phyloP scores from a whole-genome alignment of 2,797 vertebrate species.

The Oryzias sinensis region DNA sequence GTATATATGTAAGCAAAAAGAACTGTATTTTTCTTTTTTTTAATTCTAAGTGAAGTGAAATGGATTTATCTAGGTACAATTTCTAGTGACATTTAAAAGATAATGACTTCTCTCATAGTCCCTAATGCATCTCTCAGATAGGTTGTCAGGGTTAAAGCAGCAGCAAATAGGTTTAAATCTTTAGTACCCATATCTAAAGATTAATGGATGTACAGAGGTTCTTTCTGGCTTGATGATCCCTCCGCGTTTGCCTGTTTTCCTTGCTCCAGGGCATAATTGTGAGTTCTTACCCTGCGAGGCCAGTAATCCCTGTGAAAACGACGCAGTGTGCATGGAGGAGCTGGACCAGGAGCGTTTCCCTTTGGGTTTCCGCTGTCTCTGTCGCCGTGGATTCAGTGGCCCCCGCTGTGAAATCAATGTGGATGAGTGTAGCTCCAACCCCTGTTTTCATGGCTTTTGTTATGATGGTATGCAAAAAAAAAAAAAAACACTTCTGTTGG shows the following conservation, averaged over 20 bases:
- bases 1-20: too few relatives aligned
- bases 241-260: slow-evolving; percentile 34
- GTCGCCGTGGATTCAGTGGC: slow-evolving; percentile 77
- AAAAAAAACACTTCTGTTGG: slow-evolving; percentile 31
- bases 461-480: slow-evolving; percentile 76
- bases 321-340: slow-evolving; percentile 78
- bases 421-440: slow-evolving; percentile 82
- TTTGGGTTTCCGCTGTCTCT: slow-evolving; percentile 81
- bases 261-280: slow-evolving; percentile 78
- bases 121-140: too few relatives aligned
- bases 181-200: slow-evolving; percentile 8
- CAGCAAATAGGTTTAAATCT: slow-evolving; percentile 15
- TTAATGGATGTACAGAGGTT: slow-evolving; percentile 6
- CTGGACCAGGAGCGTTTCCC: slow-evolving; percentile 75
- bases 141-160: slow-evolving; percentile 13
- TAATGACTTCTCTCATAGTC: too few relatives aligned
- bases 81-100: too few relatives aligned
- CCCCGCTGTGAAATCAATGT: slow-evolving; percentile 84
- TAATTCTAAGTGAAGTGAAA: too few relatives aligned
- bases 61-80: too few relatives aligned
- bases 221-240: slow-evolving; percentile 12
- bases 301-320: slow-evolving; percentile 83
- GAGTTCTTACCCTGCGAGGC: slow-evolving; percentile 81
- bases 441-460: slow-evolving; percentile 83
- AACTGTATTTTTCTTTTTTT: too few relatives aligned